Conservation (phyloP, 2,113 vertebrate genomes). For the Python bivittatus region DNA sequence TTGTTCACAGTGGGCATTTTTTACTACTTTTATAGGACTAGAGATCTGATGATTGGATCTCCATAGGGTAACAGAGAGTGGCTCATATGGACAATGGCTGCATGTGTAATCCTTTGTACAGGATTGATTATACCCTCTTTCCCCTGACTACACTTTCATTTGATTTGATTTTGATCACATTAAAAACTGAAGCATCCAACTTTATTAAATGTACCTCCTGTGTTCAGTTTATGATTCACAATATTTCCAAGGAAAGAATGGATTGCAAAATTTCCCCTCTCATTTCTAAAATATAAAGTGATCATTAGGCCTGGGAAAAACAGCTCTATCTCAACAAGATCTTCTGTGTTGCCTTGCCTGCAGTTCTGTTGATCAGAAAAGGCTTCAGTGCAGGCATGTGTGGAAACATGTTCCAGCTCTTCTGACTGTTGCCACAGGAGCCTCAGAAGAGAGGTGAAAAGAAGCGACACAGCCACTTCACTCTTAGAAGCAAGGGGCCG, state of each 20-base stretch:
- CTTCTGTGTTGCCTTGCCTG: background rate
- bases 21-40: background rate
- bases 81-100: background rate
- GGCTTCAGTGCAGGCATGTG: background rate
- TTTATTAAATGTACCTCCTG: background rate
- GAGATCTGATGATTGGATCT: background rate
- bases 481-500: background rate
- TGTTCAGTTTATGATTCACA: background rate
- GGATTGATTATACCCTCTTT: background rate
- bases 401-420: background rate
- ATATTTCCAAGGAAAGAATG: background rate
- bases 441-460: background rate
- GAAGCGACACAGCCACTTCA: background rate
- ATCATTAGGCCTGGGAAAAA: background rate
- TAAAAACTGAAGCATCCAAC: no score
- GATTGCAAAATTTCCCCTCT: background rate
- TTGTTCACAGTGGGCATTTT: background rate
- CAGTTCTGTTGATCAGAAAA: background rate
- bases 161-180: background rate
- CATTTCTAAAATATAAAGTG: background rate
- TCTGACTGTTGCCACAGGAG: background rate
- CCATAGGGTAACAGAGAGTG: background rate
- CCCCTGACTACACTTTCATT: background rate
- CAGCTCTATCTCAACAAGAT: background rate
- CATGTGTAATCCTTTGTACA: background rate